A percentile compares a stretch with the other conserved stretches of the same genome.
phyloP scores from a whole-genome alignment of 2,888 invertebrate species.

The Dysmachus trigonus region DNA sequence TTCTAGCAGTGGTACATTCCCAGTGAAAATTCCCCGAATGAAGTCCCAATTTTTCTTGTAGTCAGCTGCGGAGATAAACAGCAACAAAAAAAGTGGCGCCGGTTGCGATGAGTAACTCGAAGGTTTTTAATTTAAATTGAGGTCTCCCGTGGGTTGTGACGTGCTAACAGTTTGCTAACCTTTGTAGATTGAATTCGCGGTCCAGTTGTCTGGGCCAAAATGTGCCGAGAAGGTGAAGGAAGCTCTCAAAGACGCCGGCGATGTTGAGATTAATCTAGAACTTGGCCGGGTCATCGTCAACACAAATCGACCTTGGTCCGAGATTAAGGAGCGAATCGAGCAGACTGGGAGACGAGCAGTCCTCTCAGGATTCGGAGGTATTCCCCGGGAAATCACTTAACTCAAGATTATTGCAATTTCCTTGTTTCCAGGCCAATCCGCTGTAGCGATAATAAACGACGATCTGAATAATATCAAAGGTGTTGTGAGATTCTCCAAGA shows the following conservation, averaged over 20 bases:
- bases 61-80: too few species aligned
- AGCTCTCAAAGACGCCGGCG: slow-evolving; percentile 62
- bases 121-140: not conserved
- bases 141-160: not conserved
- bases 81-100: too few species aligned
- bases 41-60: too few species aligned
- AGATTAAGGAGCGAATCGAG: slow-evolving; percentile 66
- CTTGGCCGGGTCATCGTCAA: slow-evolving; percentile 60
- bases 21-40: too few species aligned
- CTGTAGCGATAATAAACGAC: slow-evolving; percentile 78
- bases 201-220: slow-evolving; percentile 70
- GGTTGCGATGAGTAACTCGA: not conserved
- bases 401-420: not conserved
- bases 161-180: not conserved
- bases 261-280: slow-evolving; percentile 57
- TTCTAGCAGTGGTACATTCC: too few species aligned
- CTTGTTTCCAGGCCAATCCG: slow-evolving; percentile 62
- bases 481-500: slow-evolving; percentile 75
- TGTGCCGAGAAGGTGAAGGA: slow-evolving; percentile 67
- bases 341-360: slow-evolving; percentile 77
- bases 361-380: slow-evolving; percentile 81
- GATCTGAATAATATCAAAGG: slow-evolving; percentile 70
- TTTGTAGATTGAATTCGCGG: slow-evolving; percentile 72
- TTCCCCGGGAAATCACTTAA: not conserved
- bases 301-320: slow-evolving; percentile 61